Evolutionary conservation across 2,888 invertebrate genomes (phyloP).

Genomic region (Agapostemon virescens): DNA sequence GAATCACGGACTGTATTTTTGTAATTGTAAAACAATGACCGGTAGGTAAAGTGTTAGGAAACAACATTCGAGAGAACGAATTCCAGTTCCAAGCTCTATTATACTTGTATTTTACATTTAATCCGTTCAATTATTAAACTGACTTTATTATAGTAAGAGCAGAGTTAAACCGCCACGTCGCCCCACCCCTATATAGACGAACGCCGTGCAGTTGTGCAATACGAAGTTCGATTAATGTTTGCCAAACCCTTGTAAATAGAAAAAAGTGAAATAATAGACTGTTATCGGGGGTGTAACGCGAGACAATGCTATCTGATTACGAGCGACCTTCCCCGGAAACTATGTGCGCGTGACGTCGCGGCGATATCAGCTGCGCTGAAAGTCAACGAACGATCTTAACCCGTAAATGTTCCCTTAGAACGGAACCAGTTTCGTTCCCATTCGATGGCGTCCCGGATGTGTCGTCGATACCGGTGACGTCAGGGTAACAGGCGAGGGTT

Average conservation of each 20-base stretch:
- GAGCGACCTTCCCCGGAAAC: conserved; percentile 22
- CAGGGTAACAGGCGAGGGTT: conserved; percentile 16
- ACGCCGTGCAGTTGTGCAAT: not conserved
- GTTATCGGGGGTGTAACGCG: conserved; percentile 34
- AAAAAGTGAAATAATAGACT: not conserved
- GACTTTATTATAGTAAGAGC: too few relatives aligned
- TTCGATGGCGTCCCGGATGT: conserved; percentile 20
- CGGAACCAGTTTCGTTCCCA: conserved; percentile 53
- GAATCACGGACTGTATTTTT: too few relatives aligned
- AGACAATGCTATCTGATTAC: conserved; percentile 34
- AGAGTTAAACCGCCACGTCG: too few relatives aligned
- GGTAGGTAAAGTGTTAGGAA: too few relatives aligned
- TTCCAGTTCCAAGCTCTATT: too few relatives aligned
- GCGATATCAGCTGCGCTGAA: not conserved
- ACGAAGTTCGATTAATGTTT: not conserved
- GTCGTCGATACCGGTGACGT: conserved; percentile 43
- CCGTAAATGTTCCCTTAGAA: conserved; percentile 44
- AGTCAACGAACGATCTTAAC: conserved; percentile 54
- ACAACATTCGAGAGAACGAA: too few relatives aligned
- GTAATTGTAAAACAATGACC: too few relatives aligned
- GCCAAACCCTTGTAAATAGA: not conserved
- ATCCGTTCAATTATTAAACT: too few relatives aligned
- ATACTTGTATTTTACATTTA: too few relatives aligned
- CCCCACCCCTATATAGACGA: too few relatives aligned
- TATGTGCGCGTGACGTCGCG: not conserved